Percentiles rank a stretch among this genome's conserved stretches.
Evolutionary conservation across 2,797 vertebrate species (phyloP).

Genomic region (Catostomus latipinnis): DNA sequence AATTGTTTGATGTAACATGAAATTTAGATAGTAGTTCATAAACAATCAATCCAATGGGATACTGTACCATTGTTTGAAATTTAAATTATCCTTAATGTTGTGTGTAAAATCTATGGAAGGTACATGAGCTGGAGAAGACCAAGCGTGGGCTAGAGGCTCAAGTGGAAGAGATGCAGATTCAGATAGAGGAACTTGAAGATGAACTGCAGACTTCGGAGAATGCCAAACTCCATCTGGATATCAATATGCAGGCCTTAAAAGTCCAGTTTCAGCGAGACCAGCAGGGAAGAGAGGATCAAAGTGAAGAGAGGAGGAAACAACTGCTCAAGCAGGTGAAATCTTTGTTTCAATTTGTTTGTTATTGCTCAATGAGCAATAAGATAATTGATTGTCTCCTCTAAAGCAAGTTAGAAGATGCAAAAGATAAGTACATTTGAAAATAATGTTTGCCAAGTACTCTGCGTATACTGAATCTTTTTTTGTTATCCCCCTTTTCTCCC

Average conservation of each 20-base stretch:
- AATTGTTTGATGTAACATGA: background rate
- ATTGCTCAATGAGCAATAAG: too few relatives aligned
- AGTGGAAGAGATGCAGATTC: conserved; percentile 85
- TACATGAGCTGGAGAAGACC: conserved; percentile 84
- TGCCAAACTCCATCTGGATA: conserved; percentile 84
- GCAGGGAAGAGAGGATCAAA: conserved; percentile 83
- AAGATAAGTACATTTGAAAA: too few relatives aligned
- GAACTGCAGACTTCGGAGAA: conserved; percentile 85
- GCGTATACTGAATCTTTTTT: too few relatives aligned
- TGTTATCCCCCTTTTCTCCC: too few relatives aligned
- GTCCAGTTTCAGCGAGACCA: conserved; percentile 84
- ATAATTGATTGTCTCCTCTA: too few relatives aligned
- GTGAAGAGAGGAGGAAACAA: conserved; percentile 83
- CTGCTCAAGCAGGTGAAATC: conserved; percentile 78
- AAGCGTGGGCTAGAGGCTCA: conserved; percentile 82
- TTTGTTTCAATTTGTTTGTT: background rate
- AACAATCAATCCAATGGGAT: too few relatives aligned
- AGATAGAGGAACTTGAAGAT: conserved; percentile 84
- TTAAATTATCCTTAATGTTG: background rate
- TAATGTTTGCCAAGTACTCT: too few relatives aligned
- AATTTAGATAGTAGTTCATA: background rate
- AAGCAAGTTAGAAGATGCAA: too few relatives aligned
- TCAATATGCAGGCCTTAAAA: conserved; percentile 87
- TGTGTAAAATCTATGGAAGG: conserved; percentile 63
- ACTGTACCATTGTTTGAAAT: background rate